Evolutionary conservation across 2,888 invertebrate species (phyloP).

Genomic region (Gibbula magus): DNA sequence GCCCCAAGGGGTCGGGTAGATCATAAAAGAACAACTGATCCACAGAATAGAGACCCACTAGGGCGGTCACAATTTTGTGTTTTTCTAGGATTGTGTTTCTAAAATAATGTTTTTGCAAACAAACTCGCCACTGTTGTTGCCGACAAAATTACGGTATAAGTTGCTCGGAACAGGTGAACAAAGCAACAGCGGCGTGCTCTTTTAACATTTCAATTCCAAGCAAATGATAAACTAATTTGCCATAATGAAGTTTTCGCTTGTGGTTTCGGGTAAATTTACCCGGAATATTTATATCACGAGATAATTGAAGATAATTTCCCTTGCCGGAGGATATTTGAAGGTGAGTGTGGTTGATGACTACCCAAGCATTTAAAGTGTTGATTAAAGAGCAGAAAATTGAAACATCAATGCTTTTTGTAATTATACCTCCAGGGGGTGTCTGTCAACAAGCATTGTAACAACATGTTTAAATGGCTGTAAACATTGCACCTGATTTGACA

Average conservation of each 20-base stretch:
- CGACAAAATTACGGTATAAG: neutral
- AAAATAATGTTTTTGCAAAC: constrained; percentile 21
- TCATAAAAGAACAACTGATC: neutral
- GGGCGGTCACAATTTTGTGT: neutral
- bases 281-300: constrained; percentile 3
- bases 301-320: neutral
- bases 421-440: no score
- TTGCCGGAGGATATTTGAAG: neutral
- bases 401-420: no score
- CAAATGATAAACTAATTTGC: constrained; percentile 18
- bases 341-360: no score
- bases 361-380: neutral
- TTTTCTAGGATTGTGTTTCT: constrained; percentile 13
- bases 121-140: constrained; percentile 5
- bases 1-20: neutral
- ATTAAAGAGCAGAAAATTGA: no score
- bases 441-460: no score
- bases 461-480: no score
- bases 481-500: no score
- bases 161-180: neutral
- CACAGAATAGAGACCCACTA: neutral
- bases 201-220: constrained; percentile 9
- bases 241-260: constrained; percentile 18
- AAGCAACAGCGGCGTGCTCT: neutral
- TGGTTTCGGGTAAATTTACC: constrained; percentile 3